Percentiles rank a stretch among this genome's conserved stretches.
phyloP scores from a whole-genome alignment of 2,113 vertebrate species.

The Osmerus eperlanus region DNA sequence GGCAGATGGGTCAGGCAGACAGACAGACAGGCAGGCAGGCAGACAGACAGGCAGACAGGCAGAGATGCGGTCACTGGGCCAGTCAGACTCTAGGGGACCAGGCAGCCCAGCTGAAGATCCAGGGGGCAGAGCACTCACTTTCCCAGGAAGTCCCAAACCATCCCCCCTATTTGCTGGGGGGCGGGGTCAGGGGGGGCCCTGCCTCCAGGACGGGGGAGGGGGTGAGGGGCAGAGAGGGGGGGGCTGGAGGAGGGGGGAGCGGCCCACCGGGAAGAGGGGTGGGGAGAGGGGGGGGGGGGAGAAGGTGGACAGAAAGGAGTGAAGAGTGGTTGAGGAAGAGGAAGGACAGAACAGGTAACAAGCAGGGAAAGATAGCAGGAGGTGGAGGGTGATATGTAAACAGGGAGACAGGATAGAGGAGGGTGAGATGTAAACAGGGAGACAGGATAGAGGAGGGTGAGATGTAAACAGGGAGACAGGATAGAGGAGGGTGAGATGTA shows the following conservation, averaged over 20 bases:
- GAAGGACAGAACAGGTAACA: too few relatives aligned
- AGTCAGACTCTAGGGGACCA: conserved; percentile 1
- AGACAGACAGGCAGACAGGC: background rate
- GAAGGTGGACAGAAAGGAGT: conserved; percentile 17
- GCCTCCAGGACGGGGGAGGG: conserved; percentile 66
- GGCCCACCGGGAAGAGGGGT: conserved; percentile 19
- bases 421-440: too few relatives aligned
- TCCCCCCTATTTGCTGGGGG: conserved; percentile 74
- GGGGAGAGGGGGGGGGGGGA: conserved; percentile 14
- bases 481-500: too few relatives aligned
- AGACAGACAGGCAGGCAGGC: conserved; percentile 9
- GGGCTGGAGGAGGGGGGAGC: conserved; percentile 47
- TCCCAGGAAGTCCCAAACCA: conserved; percentile 76
- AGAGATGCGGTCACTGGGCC: too few relatives aligned
- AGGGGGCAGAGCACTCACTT: conserved; percentile 74
- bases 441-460: too few relatives aligned
- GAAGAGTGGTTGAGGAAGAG: conserved; percentile 21
- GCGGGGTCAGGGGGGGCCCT: conserved; percentile 73
- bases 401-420: too few relatives aligned
- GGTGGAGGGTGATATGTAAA: too few relatives aligned
- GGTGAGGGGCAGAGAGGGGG: conserved; percentile 45
- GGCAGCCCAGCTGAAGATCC: conserved; percentile 66
- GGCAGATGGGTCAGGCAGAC: conserved; percentile 12
- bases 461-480: too few relatives aligned
- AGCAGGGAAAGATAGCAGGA: too few relatives aligned